A percentile compares a stretch with the other conserved stretches of the same genome.
phyloP scores from a whole-genome alignment of 1,140 invertebrate genomes.

The Drosophila kohkoa region DNA sequence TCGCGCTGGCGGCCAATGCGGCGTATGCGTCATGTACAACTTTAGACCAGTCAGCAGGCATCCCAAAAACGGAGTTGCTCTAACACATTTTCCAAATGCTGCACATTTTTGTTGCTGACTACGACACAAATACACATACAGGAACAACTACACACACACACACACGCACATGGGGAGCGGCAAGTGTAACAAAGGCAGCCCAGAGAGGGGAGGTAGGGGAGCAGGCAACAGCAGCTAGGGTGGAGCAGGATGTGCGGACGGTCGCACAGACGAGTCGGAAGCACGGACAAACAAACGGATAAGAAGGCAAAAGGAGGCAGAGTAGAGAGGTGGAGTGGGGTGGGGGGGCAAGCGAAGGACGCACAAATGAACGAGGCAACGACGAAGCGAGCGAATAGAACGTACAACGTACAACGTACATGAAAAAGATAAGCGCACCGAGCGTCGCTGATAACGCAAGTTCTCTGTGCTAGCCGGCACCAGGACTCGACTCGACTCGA shows the following conservation, averaged over 20 bases:
- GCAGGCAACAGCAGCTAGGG: conserved; percentile 9
- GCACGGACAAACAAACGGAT: conserved; percentile 82
- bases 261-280: conserved; percentile 80
- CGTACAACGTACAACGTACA: conserved; percentile 68
- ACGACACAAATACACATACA: conserved; percentile 65
- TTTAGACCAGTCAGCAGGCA: conserved; percentile 16
- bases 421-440: conserved; percentile 78
- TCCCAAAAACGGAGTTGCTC: conserved; percentile 43
- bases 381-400: conserved; percentile 33
- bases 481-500: not conserved
- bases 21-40: conserved; percentile 70
- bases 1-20: conserved; percentile 45
- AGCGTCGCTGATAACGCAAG: conserved; percentile 75
- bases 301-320: conserved; percentile 62
- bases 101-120: conserved; percentile 62
- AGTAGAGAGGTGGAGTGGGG: not conserved
- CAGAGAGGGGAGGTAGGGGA: not conserved
- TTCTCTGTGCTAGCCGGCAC: conserved; percentile 39
- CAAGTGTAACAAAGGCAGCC: conserved; percentile 49
- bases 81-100: conserved; percentile 76
- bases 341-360: conserved; percentile 41
- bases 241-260: conserved; percentile 75
- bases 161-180: not conserved
- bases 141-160: conserved; percentile 28
- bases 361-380: conserved; percentile 8